These are phyloP conservation scores for Antedon mediterranea DNA, from an alignment of 53 echinoderm and acorn worm genomes.

Conservation along the genomic window DNA sequence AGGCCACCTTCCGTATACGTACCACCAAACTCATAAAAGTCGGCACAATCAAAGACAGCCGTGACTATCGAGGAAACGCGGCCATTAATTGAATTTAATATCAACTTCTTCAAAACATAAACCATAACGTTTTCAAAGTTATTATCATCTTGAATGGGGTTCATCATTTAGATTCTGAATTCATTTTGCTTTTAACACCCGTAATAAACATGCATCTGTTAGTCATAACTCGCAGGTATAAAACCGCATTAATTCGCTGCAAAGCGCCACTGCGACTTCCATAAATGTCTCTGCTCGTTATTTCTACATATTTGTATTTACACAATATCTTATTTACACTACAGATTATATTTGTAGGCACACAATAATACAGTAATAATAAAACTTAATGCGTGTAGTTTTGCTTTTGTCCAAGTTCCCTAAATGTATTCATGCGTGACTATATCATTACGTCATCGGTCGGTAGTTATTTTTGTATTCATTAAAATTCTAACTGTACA, in stretches of 20 bases:
- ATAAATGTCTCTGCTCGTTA: too few relatives aligned
- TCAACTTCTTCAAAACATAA: background rate
- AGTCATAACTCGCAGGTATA: background rate
- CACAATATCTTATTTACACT: too few relatives aligned
- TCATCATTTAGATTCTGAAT: background rate
- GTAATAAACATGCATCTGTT: background rate
- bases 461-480: too few relatives aligned
- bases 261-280: background rate
- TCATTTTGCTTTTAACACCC: background rate
- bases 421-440: too few relatives aligned
- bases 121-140: background rate
- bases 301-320: too few relatives aligned
- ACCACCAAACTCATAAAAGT: conserved; percentile 1
- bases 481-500: too few relatives aligned
- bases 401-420: too few relatives aligned
- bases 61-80: background rate
- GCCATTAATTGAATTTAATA: background rate
- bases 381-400: too few relatives aligned
- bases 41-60: background rate
- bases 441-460: too few relatives aligned
- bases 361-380: too few relatives aligned
- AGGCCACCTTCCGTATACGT: background rate
- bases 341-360: too few relatives aligned
- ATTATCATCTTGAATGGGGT: background rate
- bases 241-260: background rate